phyloP scores from a whole-genome alignment of 2,113 vertebrate species.

The Cheirogaleus medius region DNA sequence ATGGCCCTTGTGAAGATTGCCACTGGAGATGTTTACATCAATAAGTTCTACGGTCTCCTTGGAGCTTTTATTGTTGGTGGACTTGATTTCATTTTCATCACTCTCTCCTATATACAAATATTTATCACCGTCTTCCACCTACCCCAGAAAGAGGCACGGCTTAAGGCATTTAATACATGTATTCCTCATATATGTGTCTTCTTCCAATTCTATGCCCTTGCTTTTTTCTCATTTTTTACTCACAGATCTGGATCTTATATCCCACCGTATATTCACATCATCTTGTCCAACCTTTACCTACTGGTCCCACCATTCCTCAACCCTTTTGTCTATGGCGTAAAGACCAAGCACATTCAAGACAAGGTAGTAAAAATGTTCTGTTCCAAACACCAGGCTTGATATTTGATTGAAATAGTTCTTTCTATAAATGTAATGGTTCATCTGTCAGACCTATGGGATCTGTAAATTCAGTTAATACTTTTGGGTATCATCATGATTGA shows the following conservation, averaged over 20 bases:
- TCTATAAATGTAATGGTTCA: not conserved
- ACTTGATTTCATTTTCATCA: slow-evolving; percentile 27
- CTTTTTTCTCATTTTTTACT: slow-evolving; percentile 44
- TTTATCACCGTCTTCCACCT: not conserved
- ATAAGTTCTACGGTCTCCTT: not conserved
- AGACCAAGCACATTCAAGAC: slow-evolving; percentile 54
- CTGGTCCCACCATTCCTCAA: slow-evolving; percentile 64
- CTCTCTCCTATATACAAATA: slow-evolving; percentile 8
- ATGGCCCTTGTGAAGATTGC: slow-evolving; percentile 18
- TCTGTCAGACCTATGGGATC: not conserved
- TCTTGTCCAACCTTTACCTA: slow-evolving; percentile 37
- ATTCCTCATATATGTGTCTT: slow-evolving; percentile 6
- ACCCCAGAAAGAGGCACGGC: not conserved
- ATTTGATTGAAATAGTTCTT: not conserved
- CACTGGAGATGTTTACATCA: not conserved
- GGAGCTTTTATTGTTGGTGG: not conserved
- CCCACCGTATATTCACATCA: slow-evolving; percentile 3
- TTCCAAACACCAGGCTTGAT: not conserved
- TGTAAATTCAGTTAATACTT: not conserved
- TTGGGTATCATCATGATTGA: not conserved
- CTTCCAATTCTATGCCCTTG: slow-evolving; percentile 37
- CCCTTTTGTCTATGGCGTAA: slow-evolving; percentile 58
- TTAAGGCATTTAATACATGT: slow-evolving; percentile 48
- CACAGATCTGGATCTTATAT: slow-evolving; percentile 3
- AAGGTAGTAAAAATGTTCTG: not conserved